A percentile compares a stretch with the other conserved stretches of the same genome.
These are phyloP conservation scores for Caerostris extrusa DNA, from an alignment of 1,140 invertebrate genomes.

Conservation along the genomic window DNA sequence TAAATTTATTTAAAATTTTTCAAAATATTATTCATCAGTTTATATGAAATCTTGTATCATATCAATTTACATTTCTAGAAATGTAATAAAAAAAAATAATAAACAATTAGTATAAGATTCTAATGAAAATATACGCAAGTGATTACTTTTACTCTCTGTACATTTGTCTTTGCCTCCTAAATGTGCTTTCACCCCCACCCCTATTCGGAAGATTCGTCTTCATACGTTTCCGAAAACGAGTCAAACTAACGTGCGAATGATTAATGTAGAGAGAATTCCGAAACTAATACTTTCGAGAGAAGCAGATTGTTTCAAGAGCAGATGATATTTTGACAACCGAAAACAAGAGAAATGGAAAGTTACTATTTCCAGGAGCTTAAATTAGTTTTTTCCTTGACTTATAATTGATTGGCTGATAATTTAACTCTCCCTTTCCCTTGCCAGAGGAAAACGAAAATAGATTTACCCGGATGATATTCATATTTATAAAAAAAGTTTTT, in stretches of 20 bases:
- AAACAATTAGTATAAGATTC: too few relatives aligned
- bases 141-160: too few relatives aligned
- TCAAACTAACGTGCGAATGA: neutral
- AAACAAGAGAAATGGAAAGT: neutral
- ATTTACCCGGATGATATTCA: neutral
- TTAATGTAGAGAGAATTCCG: neutral
- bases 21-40: too few relatives aligned
- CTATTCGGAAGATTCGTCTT: neutral
- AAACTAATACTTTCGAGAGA: neutral
- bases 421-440: neutral
- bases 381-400: conserved; percentile 32
- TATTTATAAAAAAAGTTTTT: neutral
- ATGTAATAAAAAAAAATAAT: too few relatives aligned
- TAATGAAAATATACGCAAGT: too few relatives aligned
- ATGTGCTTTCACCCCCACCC: too few relatives aligned
- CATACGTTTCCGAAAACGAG: neutral
- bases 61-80: too few relatives aligned
- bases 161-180: too few relatives aligned
- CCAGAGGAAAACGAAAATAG: conserved; percentile 23
- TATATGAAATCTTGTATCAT: too few relatives aligned
- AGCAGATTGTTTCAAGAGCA: neutral
- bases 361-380: conserved; percentile 7
- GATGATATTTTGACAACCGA: neutral
- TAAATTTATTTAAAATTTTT: too few relatives aligned
- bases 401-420: conserved; percentile 58